Conservation (phyloP, 2,797 vertebrate genomes). For the Ibycter americanus region DNA sequence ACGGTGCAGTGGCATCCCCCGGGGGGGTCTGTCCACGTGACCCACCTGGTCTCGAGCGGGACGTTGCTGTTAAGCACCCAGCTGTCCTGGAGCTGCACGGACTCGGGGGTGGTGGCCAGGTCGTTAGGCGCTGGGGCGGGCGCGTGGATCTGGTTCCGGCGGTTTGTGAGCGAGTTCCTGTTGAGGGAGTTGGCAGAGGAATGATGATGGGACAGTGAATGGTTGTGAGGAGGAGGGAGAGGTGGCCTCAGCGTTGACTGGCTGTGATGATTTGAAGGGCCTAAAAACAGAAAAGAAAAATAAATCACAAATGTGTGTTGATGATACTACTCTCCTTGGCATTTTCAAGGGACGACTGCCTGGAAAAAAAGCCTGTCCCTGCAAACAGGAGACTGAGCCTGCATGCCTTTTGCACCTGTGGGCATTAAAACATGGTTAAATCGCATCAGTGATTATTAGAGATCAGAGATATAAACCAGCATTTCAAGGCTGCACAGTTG, state of each 20-base stretch:
- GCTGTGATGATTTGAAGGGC: conserved; percentile 94
- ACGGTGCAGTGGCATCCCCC: fast-evolving
- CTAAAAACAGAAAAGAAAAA: conserved; percentile 72
- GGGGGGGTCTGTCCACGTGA: fast-evolving
- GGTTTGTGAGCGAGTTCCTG: conserved; percentile 92
- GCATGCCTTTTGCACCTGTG: not conserved
- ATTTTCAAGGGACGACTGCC: not conserved
- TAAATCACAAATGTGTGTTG: not conserved
- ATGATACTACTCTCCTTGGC: not conserved
- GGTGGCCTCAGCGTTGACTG: conserved; percentile 95
- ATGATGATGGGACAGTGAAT: conserved; percentile 93
- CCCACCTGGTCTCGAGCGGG: conserved; percentile 87
- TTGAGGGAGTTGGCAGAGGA: conserved; percentile 97
- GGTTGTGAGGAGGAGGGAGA: conserved; percentile 95
- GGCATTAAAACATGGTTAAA: not conserved
- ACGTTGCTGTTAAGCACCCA: conserved; percentile 90
- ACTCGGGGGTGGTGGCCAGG: conserved; percentile 94
- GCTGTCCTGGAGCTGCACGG: conserved; percentile 91
- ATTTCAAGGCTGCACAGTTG: not conserved
- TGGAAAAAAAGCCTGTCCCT: not conserved
- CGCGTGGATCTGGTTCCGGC: conserved; percentile 92
- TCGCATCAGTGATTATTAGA: not conserved
- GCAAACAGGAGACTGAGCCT: not conserved
- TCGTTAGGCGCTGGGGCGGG: conserved; percentile 88
- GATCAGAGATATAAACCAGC: not conserved